Evolutionary conservation across 2,888 invertebrate genomes (phyloP).

Genomic region (Xanthostigma xanthostigma): DNA sequence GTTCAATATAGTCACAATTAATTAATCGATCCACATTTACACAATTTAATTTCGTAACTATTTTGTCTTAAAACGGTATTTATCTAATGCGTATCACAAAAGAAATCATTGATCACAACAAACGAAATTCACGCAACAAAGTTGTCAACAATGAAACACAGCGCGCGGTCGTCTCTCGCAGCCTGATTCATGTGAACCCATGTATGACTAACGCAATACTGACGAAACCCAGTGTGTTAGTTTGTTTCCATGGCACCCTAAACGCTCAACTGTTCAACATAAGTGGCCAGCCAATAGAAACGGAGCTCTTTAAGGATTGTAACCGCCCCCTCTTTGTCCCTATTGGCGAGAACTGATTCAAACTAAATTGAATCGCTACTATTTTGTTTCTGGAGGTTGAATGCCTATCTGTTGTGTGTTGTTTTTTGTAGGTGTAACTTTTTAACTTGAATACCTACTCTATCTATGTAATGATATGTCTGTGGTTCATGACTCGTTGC

Average conservation of each 20-base stretch:
- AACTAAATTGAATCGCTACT: slow-evolving; percentile 26
- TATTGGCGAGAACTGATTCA: slow-evolving; percentile 33
- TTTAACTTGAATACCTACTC: neutral
- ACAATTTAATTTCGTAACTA: neutral
- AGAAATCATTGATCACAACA: no score
- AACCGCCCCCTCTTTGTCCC: slow-evolving; percentile 26
- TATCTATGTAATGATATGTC: no score
- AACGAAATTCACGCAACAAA: no score
- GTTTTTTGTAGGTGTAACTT: slow-evolving; percentile 17
- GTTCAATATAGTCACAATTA: no score
- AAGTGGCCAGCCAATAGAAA: slow-evolving; percentile 24
- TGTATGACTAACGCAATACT: neutral
- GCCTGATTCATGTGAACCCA: no score
- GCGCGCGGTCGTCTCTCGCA: no score
- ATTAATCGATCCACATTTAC: no score
- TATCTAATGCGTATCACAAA: neutral
- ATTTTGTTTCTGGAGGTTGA: slow-evolving; percentile 2
- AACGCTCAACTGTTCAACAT: slow-evolving; percentile 17
- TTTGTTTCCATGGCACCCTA: slow-evolving; percentile 29
- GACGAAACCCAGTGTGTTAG: neutral
- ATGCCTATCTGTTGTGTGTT: slow-evolving; percentile 29
- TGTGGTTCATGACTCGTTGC: no score
- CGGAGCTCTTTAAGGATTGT: slow-evolving; percentile 22
- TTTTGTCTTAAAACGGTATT: neutral
- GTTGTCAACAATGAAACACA: no score